Conservation (phyloP, 2,113 vertebrate genomes). For the Cochlearius cochlearius region DNA sequence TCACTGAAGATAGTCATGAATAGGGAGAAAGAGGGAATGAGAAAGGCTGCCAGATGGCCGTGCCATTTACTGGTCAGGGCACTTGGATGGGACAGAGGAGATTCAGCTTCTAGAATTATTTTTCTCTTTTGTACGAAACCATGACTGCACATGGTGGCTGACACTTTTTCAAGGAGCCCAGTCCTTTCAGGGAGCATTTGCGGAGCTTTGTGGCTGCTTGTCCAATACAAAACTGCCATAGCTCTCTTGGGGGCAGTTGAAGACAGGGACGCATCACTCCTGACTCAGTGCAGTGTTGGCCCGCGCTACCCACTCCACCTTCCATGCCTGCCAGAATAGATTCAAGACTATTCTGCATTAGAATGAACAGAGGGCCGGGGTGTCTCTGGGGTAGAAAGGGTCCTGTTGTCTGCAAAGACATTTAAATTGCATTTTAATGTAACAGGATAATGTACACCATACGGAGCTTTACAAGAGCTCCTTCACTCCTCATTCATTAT, state of each 20-base stretch:
- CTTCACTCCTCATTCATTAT: background rate
- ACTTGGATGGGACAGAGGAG: background rate
- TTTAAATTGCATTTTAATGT: background rate
- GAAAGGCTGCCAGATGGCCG: background rate
- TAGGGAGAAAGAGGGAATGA: background rate
- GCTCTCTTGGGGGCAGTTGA: background rate
- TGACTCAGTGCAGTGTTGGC: fast-evolving
- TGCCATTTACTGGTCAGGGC: background rate
- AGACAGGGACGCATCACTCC: background rate
- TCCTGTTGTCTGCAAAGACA: background rate
- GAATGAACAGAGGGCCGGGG: background rate
- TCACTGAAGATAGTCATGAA: background rate
- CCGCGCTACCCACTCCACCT: background rate
- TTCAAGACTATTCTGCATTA: background rate
- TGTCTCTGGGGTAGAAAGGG: background rate
- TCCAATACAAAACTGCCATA: background rate
- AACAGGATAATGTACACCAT: background rate
- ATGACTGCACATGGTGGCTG: background rate
- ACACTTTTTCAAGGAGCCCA: background rate
- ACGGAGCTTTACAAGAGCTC: background rate
- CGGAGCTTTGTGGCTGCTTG: background rate
- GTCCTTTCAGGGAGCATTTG: background rate
- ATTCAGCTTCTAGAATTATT: background rate
- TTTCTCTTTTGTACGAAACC: background rate
- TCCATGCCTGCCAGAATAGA: background rate